phyloP scores from a whole-genome alignment of 92 coral and sea anemone genomes.

The Zoanthus solanderi region DNA sequence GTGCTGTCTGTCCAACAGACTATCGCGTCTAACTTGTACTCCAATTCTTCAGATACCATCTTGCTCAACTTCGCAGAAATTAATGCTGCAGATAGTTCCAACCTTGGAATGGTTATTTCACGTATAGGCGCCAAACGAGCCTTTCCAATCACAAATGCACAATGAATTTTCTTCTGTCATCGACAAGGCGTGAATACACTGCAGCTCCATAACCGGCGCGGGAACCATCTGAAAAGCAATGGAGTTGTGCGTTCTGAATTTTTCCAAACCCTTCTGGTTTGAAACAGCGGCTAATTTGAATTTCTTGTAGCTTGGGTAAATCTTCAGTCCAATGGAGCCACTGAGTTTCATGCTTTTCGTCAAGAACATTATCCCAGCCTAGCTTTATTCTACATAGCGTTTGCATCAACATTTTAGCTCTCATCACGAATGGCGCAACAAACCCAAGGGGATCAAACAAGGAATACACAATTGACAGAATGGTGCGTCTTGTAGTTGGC shows the following conservation, averaged over 20 bases:
- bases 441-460: conserved; percentile 33
- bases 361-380: conserved; percentile 56
- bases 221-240: conserved; percentile 62
- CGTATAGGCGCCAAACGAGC: conserved; percentile 58
- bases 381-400: conserved; percentile 42
- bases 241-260: conserved; percentile 47
- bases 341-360: conserved; percentile 41
- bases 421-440: conserved; percentile 38
- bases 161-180: conserved; percentile 25
- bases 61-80: conserved; percentile 56
- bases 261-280: conserved; percentile 59
- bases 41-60: conserved; percentile 58
- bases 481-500: conserved; percentile 18
- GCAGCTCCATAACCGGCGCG: conserved; percentile 61
- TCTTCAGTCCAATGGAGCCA: conserved; percentile 61
- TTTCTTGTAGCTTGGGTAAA: conserved; percentile 45
- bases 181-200: conserved; percentile 52
- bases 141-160: conserved; percentile 65
- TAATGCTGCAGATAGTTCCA: conserved; percentile 62
- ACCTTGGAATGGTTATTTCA: conserved; percentile 64
- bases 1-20: conserved; percentile 60
- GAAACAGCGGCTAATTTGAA: conserved; percentile 53
- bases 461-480: conserved; percentile 21
- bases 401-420: conserved; percentile 61
- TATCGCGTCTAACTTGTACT: conserved; percentile 23